These are phyloP conservation scores for Drosophila ironensis DNA, from an alignment of 1,140 invertebrate genomes.

Conservation along the genomic window DNA sequence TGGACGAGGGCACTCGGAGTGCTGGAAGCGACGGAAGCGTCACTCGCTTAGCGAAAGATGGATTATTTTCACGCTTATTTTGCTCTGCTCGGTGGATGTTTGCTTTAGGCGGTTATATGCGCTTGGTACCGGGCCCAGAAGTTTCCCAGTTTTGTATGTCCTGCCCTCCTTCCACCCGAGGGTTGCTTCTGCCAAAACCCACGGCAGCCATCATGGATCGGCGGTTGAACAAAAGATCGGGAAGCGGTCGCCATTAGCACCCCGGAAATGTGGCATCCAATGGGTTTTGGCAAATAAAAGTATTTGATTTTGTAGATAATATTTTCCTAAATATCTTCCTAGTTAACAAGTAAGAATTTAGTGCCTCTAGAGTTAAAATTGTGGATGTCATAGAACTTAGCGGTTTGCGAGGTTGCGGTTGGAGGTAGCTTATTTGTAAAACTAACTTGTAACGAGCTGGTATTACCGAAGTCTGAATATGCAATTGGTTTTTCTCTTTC, in stretches of 20 bases:
- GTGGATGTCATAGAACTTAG: no score
- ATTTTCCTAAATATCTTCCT: no score
- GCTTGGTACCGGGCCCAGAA: conserved; percentile 65
- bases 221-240: background rate
- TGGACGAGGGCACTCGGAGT: conserved; percentile 1
- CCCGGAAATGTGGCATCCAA: background rate
- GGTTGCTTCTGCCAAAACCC: conserved; percentile 3
- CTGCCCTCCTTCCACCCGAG: background rate
- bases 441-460: no score
- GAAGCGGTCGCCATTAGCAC: background rate
- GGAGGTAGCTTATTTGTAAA: no score
- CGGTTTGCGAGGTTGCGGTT: no score
- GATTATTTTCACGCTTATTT: conserved; percentile 79
- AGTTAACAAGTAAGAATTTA: no score
- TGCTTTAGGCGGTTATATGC: conserved; percentile 78
- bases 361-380: no score
- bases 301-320: no score
- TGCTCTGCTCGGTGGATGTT: conserved; percentile 80
- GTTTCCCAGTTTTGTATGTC: background rate
- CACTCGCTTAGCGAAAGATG: conserved; percentile 77
- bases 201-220: conserved; percentile 24
- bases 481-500: no score
- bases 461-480: no score
- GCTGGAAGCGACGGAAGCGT: conserved; percentile 43
- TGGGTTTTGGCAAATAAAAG: background rate